These are phyloP conservation scores for Teleiodes luculella DNA, from an alignment of 2,888 invertebrate species.

Conservation along the genomic window DNA sequence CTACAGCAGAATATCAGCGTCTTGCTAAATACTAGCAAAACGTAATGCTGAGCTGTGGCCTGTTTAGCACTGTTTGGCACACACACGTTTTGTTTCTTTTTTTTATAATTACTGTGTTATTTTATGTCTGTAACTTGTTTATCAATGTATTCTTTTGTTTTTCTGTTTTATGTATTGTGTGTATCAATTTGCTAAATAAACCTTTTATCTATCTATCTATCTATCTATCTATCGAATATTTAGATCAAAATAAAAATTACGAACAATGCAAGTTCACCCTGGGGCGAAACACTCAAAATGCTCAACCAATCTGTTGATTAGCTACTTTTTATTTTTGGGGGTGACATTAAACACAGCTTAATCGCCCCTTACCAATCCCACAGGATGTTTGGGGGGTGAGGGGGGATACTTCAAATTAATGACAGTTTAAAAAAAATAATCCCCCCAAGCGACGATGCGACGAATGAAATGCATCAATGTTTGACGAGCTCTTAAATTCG, in stretches of 20 bases:
- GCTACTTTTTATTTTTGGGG: slow-evolving; percentile 67
- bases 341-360: slow-evolving; percentile 74
- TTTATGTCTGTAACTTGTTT: no score
- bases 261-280: slow-evolving; percentile 26
- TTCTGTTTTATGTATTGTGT: no score
- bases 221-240: not conserved
- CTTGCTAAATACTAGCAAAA: no score
- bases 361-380: slow-evolving; percentile 61
- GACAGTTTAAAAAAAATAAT: slow-evolving; percentile 60
- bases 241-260: slow-evolving; percentile 13
- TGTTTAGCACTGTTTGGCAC: no score
- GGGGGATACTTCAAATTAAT: slow-evolving; percentile 62
- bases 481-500: slow-evolving; percentile 26
- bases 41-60: no score
- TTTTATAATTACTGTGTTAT: no score
- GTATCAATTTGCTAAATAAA: no score
- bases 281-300: slow-evolving; percentile 42
- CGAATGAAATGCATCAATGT: slow-evolving; percentile 35
- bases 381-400: slow-evolving; percentile 35
- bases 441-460: slow-evolving; percentile 41
- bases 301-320: slow-evolving; percentile 73
- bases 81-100: no score
- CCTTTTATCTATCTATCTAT: no score
- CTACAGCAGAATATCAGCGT: no score
- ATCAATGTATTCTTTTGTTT: no score